Evolutionary conservation across 2,113 vertebrate genomes (phyloP).

Genomic region (Rynchops niger): DNA sequence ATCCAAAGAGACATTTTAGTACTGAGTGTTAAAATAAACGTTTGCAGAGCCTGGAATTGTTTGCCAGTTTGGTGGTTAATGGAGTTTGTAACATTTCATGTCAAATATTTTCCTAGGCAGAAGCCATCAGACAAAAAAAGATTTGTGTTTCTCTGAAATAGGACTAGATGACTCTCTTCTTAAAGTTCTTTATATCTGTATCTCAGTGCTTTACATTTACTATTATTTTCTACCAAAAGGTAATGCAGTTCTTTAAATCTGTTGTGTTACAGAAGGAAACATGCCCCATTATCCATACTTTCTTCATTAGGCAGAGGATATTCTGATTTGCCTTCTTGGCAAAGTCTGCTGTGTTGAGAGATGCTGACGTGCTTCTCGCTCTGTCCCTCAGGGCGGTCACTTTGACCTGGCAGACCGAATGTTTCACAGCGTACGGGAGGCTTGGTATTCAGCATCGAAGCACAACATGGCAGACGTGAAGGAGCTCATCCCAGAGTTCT

Average conservation of each 20-base stretch:
- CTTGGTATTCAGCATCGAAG: slow-evolving; percentile 95
- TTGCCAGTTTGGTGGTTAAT: not conserved
- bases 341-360: not conserved
- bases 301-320: not conserved
- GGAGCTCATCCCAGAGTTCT: slow-evolving; percentile 98
- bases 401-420: slow-evolving; percentile 98
- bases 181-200: fast-evolving
- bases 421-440: slow-evolving; percentile 97
- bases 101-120: not conserved
- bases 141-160: not conserved
- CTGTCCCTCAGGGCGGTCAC: slow-evolving; percentile 87
- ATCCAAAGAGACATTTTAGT: not conserved
- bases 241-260: not conserved
- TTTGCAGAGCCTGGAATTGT: not conserved
- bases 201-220: not conserved
- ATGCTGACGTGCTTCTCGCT: not conserved
- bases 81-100: not conserved
- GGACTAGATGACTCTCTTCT: not conserved
- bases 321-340: not conserved
- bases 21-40: not conserved
- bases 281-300: fast-evolving
- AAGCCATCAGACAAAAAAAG: not conserved
- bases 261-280: not conserved
- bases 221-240: not conserved
- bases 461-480: slow-evolving; percentile 99